Evolutionary conservation across 1,140 invertebrate species (phyloP), one percentile per base, ranked within the genome.

Genomic region (Drosophila sproati): DNA sequence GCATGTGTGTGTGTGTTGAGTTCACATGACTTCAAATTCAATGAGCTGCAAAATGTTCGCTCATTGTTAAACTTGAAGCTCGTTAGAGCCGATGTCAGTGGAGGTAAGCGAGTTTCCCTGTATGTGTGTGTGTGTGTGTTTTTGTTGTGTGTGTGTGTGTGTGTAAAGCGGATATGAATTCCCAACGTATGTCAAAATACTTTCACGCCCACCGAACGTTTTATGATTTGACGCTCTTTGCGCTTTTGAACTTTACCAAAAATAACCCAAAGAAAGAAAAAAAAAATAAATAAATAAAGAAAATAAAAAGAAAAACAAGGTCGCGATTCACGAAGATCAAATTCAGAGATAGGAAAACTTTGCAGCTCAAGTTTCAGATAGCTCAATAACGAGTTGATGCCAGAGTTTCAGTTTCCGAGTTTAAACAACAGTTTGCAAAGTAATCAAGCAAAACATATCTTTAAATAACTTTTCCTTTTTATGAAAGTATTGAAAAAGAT

Each of bases 11-110:
- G 57, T 77, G 61, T 31, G 43, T 6, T n/a, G 75, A 80, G 83
- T 80, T 78, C 85, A 88, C 85, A 88, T 88, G 85, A 88, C 85
- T 88, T 89, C 85, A 89, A 88, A 88, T 85, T 88, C 85, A 88
- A 88, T 88, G 85, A 88, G 85, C 85, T 88, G 85, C 86, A 74
- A 88, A 88, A 88, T 88, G 77, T 78, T 88, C 79, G 80, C 80
- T 80, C 85, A 88, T 88, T 89, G 85, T 88, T 89, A 75, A 89
- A 88, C 80, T 85, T 80, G 73, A 78, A 88, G 85, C 85, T 88
- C 85, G 85, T 88, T 89, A 88, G 85, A 71, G 66, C 73, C 54
- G 60, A 71, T 81, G 66, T 67, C 70, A 73, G 61, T 47, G 63
- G 61, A 79, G 59, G 51, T 75, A 71, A 63, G 57, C 43, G 57